A percentile compares a stretch with the other conserved stretches of the same genome.
Evolutionary conservation across 2,888 invertebrate species (phyloP).

Genomic region (Epirrita christyi): DNA sequence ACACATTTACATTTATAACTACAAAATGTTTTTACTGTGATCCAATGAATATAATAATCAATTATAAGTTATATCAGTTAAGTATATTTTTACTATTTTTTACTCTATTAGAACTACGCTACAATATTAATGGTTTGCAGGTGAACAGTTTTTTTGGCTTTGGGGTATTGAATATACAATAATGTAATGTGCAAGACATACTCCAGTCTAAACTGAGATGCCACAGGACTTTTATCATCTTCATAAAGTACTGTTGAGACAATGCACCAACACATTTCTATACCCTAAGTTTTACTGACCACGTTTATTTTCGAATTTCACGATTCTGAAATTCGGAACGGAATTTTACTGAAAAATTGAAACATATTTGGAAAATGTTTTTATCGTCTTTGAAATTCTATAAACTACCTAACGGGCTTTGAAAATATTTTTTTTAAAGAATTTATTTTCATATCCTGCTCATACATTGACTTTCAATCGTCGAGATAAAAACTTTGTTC

Average conservation of each 20-base stretch:
- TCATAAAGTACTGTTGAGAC: background rate
- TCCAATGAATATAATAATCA: conserved; percentile 14
- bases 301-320: too few relatives aligned
- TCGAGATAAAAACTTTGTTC: too few relatives aligned
- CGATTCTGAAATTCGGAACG: too few relatives aligned
- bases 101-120: conserved; percentile 6
- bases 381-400: conserved; percentile 1
- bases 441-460: too few relatives aligned
- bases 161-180: background rate
- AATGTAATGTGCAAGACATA: background rate
- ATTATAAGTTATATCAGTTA: background rate
- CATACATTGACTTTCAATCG: too few relatives aligned
- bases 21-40: conserved; percentile 5
- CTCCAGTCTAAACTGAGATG: background rate
- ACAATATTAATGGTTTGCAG: conserved; percentile 1
- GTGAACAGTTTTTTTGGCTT: conserved; percentile 2
- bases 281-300: too few relatives aligned
- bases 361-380: too few relatives aligned
- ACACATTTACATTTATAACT: too few relatives aligned
- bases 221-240: background rate
- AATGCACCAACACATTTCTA: too few relatives aligned
- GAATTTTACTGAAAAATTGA: too few relatives aligned
- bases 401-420: background rate
- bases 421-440: too few relatives aligned
- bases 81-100: conserved; percentile 2